phyloP scores from a whole-genome alignment of 1,140 invertebrate species.

The Brachionus manjavacas region DNA sequence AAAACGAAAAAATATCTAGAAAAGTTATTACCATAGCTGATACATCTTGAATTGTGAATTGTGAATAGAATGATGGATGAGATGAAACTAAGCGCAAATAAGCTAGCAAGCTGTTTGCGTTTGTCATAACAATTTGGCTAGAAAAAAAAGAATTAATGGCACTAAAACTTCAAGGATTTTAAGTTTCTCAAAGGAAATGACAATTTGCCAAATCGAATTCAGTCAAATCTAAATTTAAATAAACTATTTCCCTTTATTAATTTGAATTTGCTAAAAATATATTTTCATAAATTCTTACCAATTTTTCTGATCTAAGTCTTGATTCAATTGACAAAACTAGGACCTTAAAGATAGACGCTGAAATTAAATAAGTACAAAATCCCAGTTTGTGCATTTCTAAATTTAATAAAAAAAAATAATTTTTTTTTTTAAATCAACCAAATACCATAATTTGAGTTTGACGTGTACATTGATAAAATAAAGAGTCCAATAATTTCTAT shows the following conservation, averaged over 20 bases:
- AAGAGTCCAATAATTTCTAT: constrained; percentile 24
- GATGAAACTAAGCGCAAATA: not conserved
- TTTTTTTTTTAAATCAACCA: not conserved
- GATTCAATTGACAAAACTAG: constrained; percentile 20
- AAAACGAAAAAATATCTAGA: not conserved
- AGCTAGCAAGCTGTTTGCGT: not conserved
- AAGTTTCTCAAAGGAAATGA: too few relatives aligned
- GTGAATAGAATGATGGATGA: not conserved
- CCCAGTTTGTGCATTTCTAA: constrained; percentile 26
- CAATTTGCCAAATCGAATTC: too few relatives aligned
- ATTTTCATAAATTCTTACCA: not conserved
- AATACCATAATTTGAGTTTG: constrained; percentile 26
- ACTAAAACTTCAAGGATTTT: too few relatives aligned
- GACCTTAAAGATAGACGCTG: not conserved
- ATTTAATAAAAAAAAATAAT: not conserved
- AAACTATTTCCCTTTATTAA: too few relatives aligned
- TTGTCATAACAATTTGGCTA: not conserved
- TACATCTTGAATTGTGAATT: constrained; percentile 10
- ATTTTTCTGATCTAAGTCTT: not conserved
- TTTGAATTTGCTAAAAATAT: too few relatives aligned
- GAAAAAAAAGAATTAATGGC: too few relatives aligned
- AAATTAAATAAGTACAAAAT: constrained; percentile 1
- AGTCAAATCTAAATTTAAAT: too few relatives aligned
- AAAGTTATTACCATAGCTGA: constrained; percentile 10
- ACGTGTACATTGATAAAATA: constrained; percentile 19